These are phyloP conservation scores for Archaeoteleia sp. DNA, from an alignment of 2,888 invertebrate genomes.

Conservation along the genomic window DNA sequence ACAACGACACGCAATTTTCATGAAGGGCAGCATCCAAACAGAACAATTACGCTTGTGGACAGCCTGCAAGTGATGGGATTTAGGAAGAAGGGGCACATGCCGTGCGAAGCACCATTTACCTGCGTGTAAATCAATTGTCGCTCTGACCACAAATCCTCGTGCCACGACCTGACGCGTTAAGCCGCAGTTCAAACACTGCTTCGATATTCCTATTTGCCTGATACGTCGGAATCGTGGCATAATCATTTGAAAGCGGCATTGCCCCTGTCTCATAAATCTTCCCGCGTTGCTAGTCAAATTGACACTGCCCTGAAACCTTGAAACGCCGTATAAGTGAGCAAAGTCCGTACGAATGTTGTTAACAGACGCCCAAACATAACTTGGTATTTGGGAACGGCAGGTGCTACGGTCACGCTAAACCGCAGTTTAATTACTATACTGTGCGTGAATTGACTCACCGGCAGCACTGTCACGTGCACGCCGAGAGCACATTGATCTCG, in stretches of 20 bases:
- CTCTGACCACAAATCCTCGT: conserved; percentile 64
- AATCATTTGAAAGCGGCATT: conserved; percentile 41
- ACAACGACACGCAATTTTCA: conserved; percentile 45
- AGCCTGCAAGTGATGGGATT: conserved; percentile 51
- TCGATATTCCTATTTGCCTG: conserved; percentile 49
- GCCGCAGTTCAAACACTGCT: conserved; percentile 56
- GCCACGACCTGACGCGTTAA: conserved; percentile 59
- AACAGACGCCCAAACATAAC: conserved; percentile 69
- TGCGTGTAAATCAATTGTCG: conserved; percentile 69
- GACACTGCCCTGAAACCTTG: conserved; percentile 18
- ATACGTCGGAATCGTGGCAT: conserved; percentile 43
- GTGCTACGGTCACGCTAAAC: conserved; percentile 70
- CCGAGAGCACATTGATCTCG: conserved; percentile 69
- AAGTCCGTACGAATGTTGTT: conserved; percentile 53
- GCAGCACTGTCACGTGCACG: conserved; percentile 69
- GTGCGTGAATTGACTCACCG: conserved; percentile 69
- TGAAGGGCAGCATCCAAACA: conserved; percentile 46
- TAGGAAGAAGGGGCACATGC: conserved; percentile 36
- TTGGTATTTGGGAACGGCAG: conserved; percentile 71
- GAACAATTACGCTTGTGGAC: conserved; percentile 52
- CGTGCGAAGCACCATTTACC: conserved; percentile 50
- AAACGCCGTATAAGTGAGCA: conserved; percentile 23
- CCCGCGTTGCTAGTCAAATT: conserved; percentile 21
- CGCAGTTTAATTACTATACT: conserved; percentile 71
- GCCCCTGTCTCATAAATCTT: conserved; percentile 47